Percentiles rank a stretch among this genome's conserved stretches.
Conservation (phyloP, 1,140 invertebrate genomes). For the Microplitis mediator region DNA sequence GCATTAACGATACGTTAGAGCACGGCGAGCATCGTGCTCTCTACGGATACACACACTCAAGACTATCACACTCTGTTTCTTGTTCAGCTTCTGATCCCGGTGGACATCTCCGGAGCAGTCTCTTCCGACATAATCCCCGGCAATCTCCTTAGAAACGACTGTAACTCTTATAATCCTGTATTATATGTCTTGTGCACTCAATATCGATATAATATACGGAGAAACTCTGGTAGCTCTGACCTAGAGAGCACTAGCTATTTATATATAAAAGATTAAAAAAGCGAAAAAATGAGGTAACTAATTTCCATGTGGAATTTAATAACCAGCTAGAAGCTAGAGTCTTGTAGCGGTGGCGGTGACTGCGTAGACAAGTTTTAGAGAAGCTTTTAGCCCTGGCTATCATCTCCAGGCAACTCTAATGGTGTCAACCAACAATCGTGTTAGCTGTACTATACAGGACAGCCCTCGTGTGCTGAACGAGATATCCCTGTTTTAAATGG, state of each 20-base stretch:
- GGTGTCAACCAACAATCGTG: conserved; percentile 46
- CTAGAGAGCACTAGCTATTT: no score
- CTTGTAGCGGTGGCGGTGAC: not conserved
- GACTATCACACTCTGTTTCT: not conserved
- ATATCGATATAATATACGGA: no score
- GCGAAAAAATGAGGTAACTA: no score
- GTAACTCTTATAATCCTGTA: not conserved
- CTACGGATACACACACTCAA: not conserved
- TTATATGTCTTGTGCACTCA: no score
- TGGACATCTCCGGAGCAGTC: conserved; percentile 3
- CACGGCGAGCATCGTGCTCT: conserved; percentile 23
- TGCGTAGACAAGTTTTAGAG: conserved; percentile 40
- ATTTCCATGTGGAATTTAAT: no score
- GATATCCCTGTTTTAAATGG: conserved; percentile 18
- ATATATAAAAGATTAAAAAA: no score
- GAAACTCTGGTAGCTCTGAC: no score
- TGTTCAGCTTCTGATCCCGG: not conserved
- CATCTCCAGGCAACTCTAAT: not conserved
- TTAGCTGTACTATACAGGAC: conserved; percentile 36
- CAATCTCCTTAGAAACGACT: conserved; percentile 3
- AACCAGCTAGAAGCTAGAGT: no score
- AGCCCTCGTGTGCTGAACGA: conserved; percentile 6
- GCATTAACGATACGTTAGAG: conserved; percentile 35
- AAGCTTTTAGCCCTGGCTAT: conserved; percentile 40
- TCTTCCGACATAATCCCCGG: not conserved